Evolutionary conservation across 2,113 vertebrate genomes (phyloP).

Genomic region (Pitta sordida): DNA sequence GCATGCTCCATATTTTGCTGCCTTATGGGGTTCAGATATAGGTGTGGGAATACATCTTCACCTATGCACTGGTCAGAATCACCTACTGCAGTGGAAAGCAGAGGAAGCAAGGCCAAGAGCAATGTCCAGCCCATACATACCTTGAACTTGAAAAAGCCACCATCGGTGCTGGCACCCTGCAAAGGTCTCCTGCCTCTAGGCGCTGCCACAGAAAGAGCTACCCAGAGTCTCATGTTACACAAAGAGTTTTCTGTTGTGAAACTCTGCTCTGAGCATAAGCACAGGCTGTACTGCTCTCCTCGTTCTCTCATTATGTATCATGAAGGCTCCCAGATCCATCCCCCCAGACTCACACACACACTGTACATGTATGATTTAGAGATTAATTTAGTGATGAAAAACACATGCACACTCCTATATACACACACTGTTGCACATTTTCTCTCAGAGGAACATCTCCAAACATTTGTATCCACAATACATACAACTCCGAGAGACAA

Average conservation of each 20-base stretch:
- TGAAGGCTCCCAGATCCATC: neutral
- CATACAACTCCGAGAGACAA: neutral
- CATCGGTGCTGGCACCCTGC: too few species aligned
- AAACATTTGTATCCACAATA: neutral
- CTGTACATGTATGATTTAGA: too few species aligned
- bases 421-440: neutral
- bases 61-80: neutral
- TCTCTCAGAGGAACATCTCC: neutral
- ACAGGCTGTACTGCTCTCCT: neutral
- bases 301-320: neutral
- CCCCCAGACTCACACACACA: fast-evolving
- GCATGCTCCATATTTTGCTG: neutral
- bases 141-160: neutral
- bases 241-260: neutral
- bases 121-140: neutral
- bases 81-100: neutral
- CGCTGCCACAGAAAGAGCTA: neutral
- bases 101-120: neutral
- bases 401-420: fast-evolving
- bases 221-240: fast-evolving
- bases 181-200: neutral
- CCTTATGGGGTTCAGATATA: neutral
- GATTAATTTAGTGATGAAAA: too few species aligned
- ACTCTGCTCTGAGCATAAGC: neutral
- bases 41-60: neutral